Conservation (phyloP, 2,797 vertebrate genomes). For the Phyllotis vaccarum region DNA sequence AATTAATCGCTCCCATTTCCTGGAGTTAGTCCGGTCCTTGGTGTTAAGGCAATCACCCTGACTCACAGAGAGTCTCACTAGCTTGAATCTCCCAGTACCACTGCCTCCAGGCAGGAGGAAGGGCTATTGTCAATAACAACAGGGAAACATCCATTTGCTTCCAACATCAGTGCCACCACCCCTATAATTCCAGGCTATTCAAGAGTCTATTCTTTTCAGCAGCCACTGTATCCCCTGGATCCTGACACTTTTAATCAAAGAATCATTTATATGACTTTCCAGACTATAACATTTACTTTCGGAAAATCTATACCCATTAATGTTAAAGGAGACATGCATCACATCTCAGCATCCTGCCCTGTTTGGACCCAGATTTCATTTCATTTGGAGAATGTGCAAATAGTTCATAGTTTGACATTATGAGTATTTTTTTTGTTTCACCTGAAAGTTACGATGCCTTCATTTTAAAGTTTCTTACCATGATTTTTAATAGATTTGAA, state of each 20-base stretch:
- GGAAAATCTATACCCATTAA: constrained; percentile 41
- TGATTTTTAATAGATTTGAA: constrained; percentile 21
- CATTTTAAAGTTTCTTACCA: background rate
- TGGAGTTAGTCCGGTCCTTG: background rate
- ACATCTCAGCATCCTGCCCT: background rate
- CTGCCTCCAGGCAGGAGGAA: background rate
- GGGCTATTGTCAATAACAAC: background rate
- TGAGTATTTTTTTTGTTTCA: constrained; percentile 15
- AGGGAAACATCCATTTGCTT: background rate
- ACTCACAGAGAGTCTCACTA: background rate
- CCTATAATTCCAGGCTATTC: background rate
- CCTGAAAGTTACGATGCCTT: background rate
- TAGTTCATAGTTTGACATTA: constrained; percentile 20
- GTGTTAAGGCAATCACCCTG: background rate
- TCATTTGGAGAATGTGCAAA: background rate
- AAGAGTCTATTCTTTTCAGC: constrained; percentile 27
- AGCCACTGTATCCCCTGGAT: background rate
- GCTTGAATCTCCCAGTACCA: background rate
- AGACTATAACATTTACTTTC: constrained; percentile 56
- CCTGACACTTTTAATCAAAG: constrained; percentile 65
- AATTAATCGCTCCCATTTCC: background rate
- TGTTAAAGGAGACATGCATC: constrained; percentile 1
- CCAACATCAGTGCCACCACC: background rate
- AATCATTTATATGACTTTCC: constrained; percentile 44
- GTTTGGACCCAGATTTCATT: background rate